These are phyloP conservation scores for Dendroctonus ponderosae DNA, from an alignment of 1,140 invertebrate species.

Conservation along the genomic window DNA sequence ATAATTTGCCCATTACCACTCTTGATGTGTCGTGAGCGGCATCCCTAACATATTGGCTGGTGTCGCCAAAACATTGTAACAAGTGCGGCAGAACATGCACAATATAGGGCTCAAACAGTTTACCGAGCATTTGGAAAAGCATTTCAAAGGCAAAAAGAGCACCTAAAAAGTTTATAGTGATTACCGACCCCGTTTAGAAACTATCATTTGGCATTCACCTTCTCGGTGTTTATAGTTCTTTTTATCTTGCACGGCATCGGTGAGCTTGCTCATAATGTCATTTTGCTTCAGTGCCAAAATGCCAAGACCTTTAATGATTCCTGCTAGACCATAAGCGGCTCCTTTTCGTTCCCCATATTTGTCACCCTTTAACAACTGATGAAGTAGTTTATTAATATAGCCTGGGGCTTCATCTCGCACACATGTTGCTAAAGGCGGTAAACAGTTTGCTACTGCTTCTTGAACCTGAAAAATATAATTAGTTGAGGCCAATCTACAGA, in stretches of 20 bases:
- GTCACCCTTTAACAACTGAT: conserved; percentile 86
- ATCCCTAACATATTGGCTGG: conserved; percentile 84
- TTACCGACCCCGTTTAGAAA: not conserved
- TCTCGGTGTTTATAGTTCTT: conserved; percentile 92
- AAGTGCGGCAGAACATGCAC: conserved; percentile 95
- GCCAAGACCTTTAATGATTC: conserved; percentile 92
- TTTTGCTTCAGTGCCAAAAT: conserved; percentile 93
- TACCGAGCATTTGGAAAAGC: conserved; percentile 90
- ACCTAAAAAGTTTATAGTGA: conserved; percentile 54
- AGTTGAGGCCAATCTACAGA: not conserved
- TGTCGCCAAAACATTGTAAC: conserved; percentile 93
- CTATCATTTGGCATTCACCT: conserved; percentile 55
- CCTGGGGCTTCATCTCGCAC: conserved; percentile 86
- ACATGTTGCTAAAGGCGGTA: conserved; percentile 89
- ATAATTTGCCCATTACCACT: conserved; percentile 95
- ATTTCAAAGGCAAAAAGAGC: conserved; percentile 97
- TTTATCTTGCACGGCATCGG: conserved; percentile 94
- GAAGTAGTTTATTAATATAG: conserved; percentile 85
- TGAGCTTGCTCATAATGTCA: conserved; percentile 93
- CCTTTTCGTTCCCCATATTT: conserved; percentile 96
- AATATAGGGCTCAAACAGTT: conserved; percentile 98
- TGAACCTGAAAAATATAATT: conserved; percentile 69
- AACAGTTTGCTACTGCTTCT: conserved; percentile 95
- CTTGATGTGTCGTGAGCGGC: conserved; percentile 94
- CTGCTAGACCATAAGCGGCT: conserved; percentile 86